Evolutionary conservation across 2,113 vertebrate species (phyloP).

Genomic region (Prinia subflava): DNA sequence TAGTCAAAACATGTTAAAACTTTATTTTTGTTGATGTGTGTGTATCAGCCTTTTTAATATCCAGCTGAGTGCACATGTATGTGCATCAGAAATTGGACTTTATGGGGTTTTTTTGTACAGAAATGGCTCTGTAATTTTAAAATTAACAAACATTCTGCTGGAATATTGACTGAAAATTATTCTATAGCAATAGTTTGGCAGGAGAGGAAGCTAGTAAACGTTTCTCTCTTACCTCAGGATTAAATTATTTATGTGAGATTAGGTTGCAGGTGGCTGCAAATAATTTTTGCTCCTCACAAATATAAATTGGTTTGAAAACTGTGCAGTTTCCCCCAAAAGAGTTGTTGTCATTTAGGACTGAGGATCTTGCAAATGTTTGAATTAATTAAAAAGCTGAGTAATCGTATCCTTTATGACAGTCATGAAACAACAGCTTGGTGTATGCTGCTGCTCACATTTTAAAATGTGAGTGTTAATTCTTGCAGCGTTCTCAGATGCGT

Average conservation of each 20-base stretch:
- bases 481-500: not conserved
- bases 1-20: not conserved
- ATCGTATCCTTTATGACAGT: not conserved
- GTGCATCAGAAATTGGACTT: not conserved
- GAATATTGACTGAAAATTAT: not conserved
- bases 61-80: not conserved
- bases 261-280: not conserved
- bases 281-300: not conserved
- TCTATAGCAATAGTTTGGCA: not conserved
- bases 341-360: not conserved
- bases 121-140: not conserved
- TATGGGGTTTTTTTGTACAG: rapidly evolving
- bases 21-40: not conserved
- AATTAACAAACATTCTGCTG: not conserved
- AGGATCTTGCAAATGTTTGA: not conserved
- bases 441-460: not conserved
- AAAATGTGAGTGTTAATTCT: not conserved
- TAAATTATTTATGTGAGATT: not conserved
- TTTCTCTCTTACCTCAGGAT: not conserved
- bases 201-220: not conserved
- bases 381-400: not conserved
- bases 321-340: not conserved
- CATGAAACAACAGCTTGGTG: not conserved
- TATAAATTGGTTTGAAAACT: not conserved
- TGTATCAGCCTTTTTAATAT: not conserved